These are phyloP conservation scores for Glossophaga mutica DNA, from an alignment of 2,797 vertebrate genomes.

Conservation along the genomic window DNA sequence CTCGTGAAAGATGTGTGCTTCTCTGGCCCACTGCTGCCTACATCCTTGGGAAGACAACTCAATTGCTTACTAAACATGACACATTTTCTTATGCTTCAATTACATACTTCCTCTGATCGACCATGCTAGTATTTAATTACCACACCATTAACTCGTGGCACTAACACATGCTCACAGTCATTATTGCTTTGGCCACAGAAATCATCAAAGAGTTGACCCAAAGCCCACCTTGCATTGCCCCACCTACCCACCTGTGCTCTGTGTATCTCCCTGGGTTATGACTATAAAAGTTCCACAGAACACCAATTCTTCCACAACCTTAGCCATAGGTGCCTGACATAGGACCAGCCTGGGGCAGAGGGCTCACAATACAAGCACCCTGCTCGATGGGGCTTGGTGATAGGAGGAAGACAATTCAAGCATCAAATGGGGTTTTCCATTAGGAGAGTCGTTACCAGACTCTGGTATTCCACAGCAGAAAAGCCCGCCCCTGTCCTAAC, in stretches of 20 bases:
- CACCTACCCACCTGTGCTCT: neutral
- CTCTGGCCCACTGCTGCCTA: neutral
- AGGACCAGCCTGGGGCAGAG: neutral
- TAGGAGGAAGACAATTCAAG: neutral
- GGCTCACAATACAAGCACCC: neutral
- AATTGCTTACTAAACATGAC: conserved; percentile 64
- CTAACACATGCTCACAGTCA: conserved; percentile 9
- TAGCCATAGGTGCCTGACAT: neutral
- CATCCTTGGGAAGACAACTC: conserved; percentile 38
- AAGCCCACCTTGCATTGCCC: neutral
- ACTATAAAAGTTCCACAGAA: neutral
- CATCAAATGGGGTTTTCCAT: neutral
- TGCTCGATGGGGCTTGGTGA: too few species aligned
- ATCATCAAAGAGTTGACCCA: neutral
- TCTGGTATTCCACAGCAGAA: neutral
- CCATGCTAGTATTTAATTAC: conserved; percentile 45
- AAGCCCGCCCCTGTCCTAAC: neutral
- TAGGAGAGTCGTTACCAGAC: neutral
- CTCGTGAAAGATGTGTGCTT: conserved; percentile 15
- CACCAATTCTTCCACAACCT: neutral
- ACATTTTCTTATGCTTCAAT: conserved; percentile 57
- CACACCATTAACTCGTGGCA: conserved; percentile 44
- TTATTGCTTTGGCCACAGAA: conserved; percentile 27
- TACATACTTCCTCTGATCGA: conserved; percentile 50
- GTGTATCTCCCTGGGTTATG: neutral